phyloP scores from a whole-genome alignment of 1,140 invertebrate species.

The Dendroctonus valens region DNA sequence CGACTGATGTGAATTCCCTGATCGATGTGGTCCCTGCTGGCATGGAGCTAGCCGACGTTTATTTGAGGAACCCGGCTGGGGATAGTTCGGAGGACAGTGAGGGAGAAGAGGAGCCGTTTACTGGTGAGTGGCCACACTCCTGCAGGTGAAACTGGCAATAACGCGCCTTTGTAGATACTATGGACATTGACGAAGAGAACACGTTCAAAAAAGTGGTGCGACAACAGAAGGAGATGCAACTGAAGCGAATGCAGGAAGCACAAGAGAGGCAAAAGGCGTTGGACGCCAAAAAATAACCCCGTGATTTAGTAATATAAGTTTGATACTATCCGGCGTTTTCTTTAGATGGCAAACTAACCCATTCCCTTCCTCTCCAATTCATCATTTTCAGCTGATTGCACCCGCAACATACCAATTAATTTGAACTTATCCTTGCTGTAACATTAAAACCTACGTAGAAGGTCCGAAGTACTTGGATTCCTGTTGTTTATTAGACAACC shows the following conservation, averaged over 20 bases:
- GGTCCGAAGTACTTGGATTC: no score
- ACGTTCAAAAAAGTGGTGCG: conserved; percentile 44
- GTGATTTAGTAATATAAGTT: conserved; percentile 2
- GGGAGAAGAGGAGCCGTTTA: conserved; percentile 51
- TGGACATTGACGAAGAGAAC: conserved; percentile 41
- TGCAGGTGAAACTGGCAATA: background rate
- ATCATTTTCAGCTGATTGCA: no score
- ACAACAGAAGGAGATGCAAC: conserved; percentile 47
- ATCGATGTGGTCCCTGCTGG: conserved; percentile 57
- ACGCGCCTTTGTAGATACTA: conserved; percentile 25
- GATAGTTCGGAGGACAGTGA: conserved; percentile 75
- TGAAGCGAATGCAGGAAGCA: conserved; percentile 47
- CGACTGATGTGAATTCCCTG: conserved; percentile 39
- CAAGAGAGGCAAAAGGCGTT: conserved; percentile 36
- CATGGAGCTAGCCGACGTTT: conserved; percentile 65
- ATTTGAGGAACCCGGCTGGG: conserved; percentile 66
- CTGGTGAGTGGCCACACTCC: conserved; percentile 21
- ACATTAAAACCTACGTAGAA: no score
- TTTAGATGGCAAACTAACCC: no score
- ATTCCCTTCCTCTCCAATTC: no score
- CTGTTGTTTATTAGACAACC: no score
- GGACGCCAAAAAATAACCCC: background rate
- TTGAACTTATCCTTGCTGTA: no score
- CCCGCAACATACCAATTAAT: no score
- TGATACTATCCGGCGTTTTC: background rate